Conservation (phyloP, 1,140 invertebrate species). For the Anagrus nilaparvatae region DNA sequence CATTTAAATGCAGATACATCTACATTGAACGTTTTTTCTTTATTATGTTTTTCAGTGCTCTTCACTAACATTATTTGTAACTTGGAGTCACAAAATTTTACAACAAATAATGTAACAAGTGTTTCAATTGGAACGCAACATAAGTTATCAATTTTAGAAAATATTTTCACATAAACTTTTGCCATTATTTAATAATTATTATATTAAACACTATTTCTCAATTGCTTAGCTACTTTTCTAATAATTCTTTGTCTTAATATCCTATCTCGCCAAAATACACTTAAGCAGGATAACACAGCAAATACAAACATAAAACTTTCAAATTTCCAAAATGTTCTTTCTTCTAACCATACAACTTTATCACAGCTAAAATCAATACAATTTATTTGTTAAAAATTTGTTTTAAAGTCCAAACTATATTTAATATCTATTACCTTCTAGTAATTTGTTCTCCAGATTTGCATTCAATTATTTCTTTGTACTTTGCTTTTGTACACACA, state of each 20-base stretch:
- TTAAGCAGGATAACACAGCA: slow-evolving; percentile 49
- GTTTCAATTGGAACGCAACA: slow-evolving; percentile 39
- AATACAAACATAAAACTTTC: slow-evolving; percentile 60
- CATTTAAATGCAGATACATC: slow-evolving; percentile 25
- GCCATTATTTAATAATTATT: slow-evolving; percentile 18
- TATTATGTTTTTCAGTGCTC: slow-evolving; percentile 10
- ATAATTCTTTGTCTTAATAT: slow-evolving; percentile 48
- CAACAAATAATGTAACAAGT: slow-evolving; percentile 30
- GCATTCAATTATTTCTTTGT: slow-evolving; percentile 60
- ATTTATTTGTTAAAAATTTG: neutral
- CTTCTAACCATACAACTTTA: slow-evolving; percentile 59
- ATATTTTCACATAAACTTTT: slow-evolving; percentile 33
- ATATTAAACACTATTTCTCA: slow-evolving; percentile 36
- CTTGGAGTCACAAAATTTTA: slow-evolving; percentile 34
- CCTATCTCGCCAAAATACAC: slow-evolving; percentile 47
- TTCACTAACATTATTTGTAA: slow-evolving; percentile 26
- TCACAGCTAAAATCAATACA: slow-evolving; percentile 47
- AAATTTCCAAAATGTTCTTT: slow-evolving; percentile 75
- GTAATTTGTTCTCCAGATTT: slow-evolving; percentile 57
- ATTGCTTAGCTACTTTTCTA: slow-evolving; percentile 50
- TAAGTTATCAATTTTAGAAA: slow-evolving; percentile 19
- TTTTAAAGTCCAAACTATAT: slow-evolving; percentile 3
- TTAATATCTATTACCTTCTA: slow-evolving; percentile 44
- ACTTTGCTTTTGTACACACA: slow-evolving; percentile 59
- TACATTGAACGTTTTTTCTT: slow-evolving; percentile 24